Evolutionary conservation across 2,888 invertebrate species (phyloP).

Genomic region (Dryocosmus kuriphilus): DNA sequence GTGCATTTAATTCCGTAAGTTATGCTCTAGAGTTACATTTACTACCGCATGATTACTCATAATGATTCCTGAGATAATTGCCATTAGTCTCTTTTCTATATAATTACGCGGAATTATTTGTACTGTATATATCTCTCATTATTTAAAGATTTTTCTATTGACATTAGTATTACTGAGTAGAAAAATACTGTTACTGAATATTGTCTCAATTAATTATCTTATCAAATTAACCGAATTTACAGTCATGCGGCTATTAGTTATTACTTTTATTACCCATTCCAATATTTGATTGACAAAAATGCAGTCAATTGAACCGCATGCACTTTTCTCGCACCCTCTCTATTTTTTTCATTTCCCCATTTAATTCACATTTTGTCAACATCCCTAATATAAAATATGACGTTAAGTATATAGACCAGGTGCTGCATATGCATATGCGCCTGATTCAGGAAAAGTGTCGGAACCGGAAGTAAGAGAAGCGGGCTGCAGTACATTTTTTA

Average conservation of each 20-base stretch:
- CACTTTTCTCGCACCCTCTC: background rate
- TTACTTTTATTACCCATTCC: background rate
- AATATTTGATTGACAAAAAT: background rate
- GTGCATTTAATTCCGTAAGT: too few species aligned
- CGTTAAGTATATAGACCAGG: slow-evolving; percentile 35
- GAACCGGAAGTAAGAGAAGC: slow-evolving; percentile 40
- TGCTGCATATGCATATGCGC: slow-evolving; percentile 28
- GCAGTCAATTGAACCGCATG: background rate
- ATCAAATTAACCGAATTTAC: too few species aligned
- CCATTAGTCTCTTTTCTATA: too few species aligned
- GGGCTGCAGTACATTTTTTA: slow-evolving; percentile 28
- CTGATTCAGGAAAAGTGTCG: slow-evolving; percentile 34
- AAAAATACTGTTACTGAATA: too few species aligned
- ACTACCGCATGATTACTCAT: too few species aligned
- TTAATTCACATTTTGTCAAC: slow-evolving; percentile 29
- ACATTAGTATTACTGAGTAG: too few species aligned
- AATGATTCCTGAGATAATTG: too few species aligned
- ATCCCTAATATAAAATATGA: slow-evolving; percentile 29
- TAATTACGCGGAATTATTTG: too few species aligned
- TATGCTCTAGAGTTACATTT: too few species aligned
- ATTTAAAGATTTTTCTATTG: too few species aligned
- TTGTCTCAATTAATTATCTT: too few species aligned
- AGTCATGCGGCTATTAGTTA: background rate
- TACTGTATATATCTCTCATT: too few species aligned
- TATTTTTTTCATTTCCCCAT: slow-evolving; percentile 21